Base-by-base conservation (phyloP, 92 coral and sea anemone genomes). In the Plumapathes pennacea region DNA sequence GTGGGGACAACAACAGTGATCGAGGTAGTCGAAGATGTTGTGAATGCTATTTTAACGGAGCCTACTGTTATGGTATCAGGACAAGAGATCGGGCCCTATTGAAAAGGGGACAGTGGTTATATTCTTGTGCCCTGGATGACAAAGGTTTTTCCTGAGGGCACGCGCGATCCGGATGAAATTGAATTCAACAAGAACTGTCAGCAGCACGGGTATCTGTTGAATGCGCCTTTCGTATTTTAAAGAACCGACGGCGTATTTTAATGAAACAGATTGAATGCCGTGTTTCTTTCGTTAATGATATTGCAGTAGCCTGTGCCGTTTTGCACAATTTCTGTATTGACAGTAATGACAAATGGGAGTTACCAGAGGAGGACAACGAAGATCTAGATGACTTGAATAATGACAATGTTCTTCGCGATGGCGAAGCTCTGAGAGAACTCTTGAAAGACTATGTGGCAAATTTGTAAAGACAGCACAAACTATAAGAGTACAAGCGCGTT, bases 361-460 rank as follows among this genome's bases (percentile, higher is more conserved):
- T 45, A 47, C 46, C 37, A 36, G 62, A 55, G 37, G 62, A 47
- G 32, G 62, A 55, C 47, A 36, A 55, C 62, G 62, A 36, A 23
- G 62, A 24, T 36, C 46, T 45, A 55, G 39, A 37, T 55, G 62
- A 55, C 39, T n/a, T n/a, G n/a, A 55, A 55, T 55, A 46, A 55
- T 55, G 62, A 5, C n/a, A 55, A 55, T 38, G 61, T 64, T 20
- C 38, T 64, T 19, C 17, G 59, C 36, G 59, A 64, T 64, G 72
- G 72, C 32, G 72, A 64, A 10, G 72, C 36, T 64, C 25, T 64
- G 37, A 51, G 60, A 25, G 60, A 64, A 50, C 59, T 64, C 29
- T 45, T 64, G 24, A 64, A 64, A 50, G 59, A 64, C 30, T 64
- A 64, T 45, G 42, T 64, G 33, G 54, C 57, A n/a, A n/a, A n/a